Conservation (phyloP, 1,140 invertebrate species). For the Diploscapter pachys region DNA sequence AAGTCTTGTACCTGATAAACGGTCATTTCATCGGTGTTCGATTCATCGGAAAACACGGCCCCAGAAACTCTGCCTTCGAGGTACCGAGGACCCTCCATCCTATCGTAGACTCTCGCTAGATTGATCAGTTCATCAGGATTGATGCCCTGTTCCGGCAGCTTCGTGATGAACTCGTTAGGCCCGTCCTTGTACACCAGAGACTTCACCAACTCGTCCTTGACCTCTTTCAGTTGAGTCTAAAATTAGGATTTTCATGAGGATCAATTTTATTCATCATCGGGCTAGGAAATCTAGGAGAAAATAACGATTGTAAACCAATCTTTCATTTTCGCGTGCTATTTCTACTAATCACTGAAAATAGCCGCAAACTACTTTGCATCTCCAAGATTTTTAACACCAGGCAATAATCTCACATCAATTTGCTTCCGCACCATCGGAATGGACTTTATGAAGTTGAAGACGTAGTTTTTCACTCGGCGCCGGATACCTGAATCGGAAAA, state of each 20-base stretch:
- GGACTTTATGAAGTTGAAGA: too few relatives aligned
- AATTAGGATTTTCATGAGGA: background rate
- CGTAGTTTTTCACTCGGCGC: too few relatives aligned
- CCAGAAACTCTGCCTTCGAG: slow-evolving; percentile 30
- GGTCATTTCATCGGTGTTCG: slow-evolving; percentile 67
- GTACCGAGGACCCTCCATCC: slow-evolving; percentile 19
- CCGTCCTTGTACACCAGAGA: slow-evolving; percentile 69
- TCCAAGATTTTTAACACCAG: too few relatives aligned
- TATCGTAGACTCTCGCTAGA: slow-evolving; percentile 38
- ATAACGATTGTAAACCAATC: too few relatives aligned
- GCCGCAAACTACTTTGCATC: too few relatives aligned
- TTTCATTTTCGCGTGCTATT: too few relatives aligned
- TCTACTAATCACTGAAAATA: too few relatives aligned
- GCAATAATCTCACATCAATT: too few relatives aligned
- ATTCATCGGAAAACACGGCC: slow-evolving; percentile 69
- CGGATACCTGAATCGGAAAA: too few relatives aligned
- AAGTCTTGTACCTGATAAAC: slow-evolving; percentile 66
- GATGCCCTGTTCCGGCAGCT: slow-evolving; percentile 68
- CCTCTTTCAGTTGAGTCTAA: slow-evolving; percentile 12
- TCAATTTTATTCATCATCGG: background rate
- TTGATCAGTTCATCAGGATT: slow-evolving; percentile 38
- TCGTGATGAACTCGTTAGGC: slow-evolving; percentile 68
- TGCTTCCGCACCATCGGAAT: too few relatives aligned
- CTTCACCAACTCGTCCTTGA: slow-evolving; percentile 67
- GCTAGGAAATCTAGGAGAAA: background rate